Percentiles rank a stretch among this genome's conserved stretches.
Evolutionary conservation across 2,797 vertebrate genomes (phyloP).

Genomic region (Pantherophis vulpinus): DNA sequence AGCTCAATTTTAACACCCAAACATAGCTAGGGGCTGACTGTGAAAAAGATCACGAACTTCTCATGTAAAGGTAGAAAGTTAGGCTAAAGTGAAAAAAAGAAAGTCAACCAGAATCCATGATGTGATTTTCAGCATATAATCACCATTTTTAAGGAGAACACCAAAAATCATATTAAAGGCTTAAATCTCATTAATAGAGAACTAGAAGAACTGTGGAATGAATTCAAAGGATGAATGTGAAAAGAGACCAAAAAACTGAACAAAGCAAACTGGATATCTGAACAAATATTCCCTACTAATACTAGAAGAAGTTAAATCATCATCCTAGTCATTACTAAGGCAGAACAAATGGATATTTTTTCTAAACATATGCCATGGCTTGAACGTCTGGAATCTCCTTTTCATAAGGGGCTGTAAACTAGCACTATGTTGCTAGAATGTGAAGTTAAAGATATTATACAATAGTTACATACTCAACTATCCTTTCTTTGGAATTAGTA

Average conservation of each 20-base stretch:
- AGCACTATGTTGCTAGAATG: not conserved
- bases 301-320: not conserved
- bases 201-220: not conserved
- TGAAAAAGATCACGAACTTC: not conserved
- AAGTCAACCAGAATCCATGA: not conserved
- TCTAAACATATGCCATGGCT: not conserved
- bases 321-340: not conserved
- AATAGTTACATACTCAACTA: not conserved
- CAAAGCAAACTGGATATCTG: not conserved
- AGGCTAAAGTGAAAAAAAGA: not conserved
- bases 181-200: not conserved
- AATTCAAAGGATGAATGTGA: not conserved
- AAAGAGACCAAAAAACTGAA: not conserved
- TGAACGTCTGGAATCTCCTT: not conserved
- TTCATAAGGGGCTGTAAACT: not conserved
- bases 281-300: not conserved
- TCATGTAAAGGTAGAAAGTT: not conserved
- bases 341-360: not conserved
- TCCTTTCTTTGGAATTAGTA: not conserved
- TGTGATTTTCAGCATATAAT: not conserved
- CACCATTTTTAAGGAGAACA: not conserved
- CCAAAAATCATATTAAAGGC: not conserved
- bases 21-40: not conserved
- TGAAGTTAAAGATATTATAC: not conserved
- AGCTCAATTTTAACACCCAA: not conserved